Conservation (phyloP, 2,113 vertebrate genomes). For the Sinocyclocheilus anophthalmus region DNA sequence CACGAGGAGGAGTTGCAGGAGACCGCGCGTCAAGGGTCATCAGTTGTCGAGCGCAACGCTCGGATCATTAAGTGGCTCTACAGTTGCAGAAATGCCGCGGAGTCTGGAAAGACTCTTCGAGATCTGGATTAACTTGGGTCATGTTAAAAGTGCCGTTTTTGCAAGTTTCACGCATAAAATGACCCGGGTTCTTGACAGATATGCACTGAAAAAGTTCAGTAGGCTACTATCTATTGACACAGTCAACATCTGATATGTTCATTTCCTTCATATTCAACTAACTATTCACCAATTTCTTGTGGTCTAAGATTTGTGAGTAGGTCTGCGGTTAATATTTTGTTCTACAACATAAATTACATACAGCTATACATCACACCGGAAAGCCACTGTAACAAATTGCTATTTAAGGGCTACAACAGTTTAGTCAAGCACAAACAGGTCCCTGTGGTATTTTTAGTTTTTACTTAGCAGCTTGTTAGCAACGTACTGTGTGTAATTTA, state of each 20-base stretch:
- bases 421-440: not conserved
- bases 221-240: not conserved
- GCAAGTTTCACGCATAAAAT: not conserved
- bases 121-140: conserved; percentile 71
- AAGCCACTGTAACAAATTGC: not conserved
- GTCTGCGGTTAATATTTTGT: not conserved
- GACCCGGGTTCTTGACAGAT: not conserved
- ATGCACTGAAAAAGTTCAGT: no score
- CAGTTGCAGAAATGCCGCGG: conserved; percentile 87
- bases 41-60: conserved; percentile 93
- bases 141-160: not conserved
- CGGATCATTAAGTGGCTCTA: conserved; percentile 97
- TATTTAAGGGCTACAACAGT: not conserved
- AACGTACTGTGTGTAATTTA: not conserved
- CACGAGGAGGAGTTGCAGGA: conserved; percentile 79
- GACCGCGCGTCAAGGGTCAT: conserved; percentile 78
- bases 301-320: not conserved
- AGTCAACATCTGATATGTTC: not conserved
- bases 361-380: not conserved
- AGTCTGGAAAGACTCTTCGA: conserved; percentile 75
- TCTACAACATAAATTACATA: not conserved
- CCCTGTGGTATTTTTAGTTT: not conserved
- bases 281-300: not conserved
- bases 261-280: not conserved
- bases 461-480: not conserved